Evolutionary conservation across 2,113 vertebrate genomes (phyloP), one percentile per base, ranked within the genome.

Genomic region (Tauraco erythrolophus): DNA sequence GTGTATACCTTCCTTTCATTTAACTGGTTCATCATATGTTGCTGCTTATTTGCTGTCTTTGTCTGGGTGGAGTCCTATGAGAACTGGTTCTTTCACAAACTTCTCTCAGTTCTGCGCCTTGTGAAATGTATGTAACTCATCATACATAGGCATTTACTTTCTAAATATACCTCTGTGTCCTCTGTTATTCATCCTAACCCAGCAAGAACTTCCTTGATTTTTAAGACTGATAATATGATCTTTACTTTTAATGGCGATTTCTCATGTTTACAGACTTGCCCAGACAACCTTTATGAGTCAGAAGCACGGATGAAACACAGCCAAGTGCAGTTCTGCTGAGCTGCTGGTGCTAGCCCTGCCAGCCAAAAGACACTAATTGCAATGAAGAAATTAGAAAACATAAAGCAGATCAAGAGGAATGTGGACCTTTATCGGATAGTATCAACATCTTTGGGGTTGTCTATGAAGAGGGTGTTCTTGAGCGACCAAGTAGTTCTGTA

Each of bases 271-370:
- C 60, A 85, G 43, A 94, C 57, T 94, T 90, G 83, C 77, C 62
- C 86, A 95, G 74, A 92, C 70, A 89, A 25, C 41, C n/a, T 69
- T 82, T 90, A 15, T 95, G 95, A 97, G 65, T 93, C 83, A 97
- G 64, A 87, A 61, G 8, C 37, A 17, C 56, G 17, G 50, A 84
- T 23, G 45, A 89, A 81, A 68, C 70, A 57, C 22, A 68, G 50
- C 33, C 14, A 37, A 75, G 16, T 7, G 39, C 27, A 62, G 39
- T 54, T 75, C 68, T 77, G 35, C 80, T 66, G 62, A 87, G 68
- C 79, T 46, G 9, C 35, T 46, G 43, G 4, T 62, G 54, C 37
- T 33, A 15, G 58, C 10, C 24, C 25, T 84, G 57, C 21, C 70
- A 39, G 45, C 28, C 51, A 35, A 75, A 75, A 78, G 48, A 50